phyloP scores from a whole-genome alignment of 2,888 invertebrate species.

The Osmoderma eremita region DNA sequence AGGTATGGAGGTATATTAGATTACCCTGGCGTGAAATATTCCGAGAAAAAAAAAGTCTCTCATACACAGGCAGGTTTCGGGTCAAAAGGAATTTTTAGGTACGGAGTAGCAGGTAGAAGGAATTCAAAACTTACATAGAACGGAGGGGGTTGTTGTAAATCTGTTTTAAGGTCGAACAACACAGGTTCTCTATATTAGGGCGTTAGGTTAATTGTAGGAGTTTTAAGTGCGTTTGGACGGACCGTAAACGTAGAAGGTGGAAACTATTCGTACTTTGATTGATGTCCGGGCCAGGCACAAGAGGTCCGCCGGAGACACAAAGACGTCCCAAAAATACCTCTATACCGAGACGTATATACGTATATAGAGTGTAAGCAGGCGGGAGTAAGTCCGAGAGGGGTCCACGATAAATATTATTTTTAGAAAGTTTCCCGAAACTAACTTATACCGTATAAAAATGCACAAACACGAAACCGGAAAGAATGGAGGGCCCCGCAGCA shows the following conservation, averaged over 20 bases:
- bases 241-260: not conserved
- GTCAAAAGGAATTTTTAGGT: conserved; percentile 35
- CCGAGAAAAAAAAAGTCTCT: conserved; percentile 22
- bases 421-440: conserved; percentile 57
- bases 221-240: conserved; percentile 18
- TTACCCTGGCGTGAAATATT: conserved; percentile 13
- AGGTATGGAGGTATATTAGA: not conserved
- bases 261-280: conserved; percentile 45
- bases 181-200: conserved; percentile 39
- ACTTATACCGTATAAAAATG: conserved; percentile 59
- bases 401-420: conserved; percentile 60
- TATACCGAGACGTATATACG: conserved; percentile 6
- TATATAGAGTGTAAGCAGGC: not conserved
- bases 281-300: conserved; percentile 49
- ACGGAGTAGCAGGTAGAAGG: conserved; percentile 33
- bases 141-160: conserved; percentile 31
- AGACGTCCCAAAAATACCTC: conserved; percentile 50
- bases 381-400: conserved; percentile 40
- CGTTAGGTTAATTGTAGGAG: conserved; percentile 43
- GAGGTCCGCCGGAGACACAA: conserved; percentile 49
- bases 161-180: conserved; percentile 43
- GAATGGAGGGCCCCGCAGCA: conserved; percentile 30
- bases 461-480: conserved; percentile 56
- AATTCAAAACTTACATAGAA: conserved; percentile 13
- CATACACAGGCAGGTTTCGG: conserved; percentile 12